Evolutionary conservation across 2,797 vertebrate genomes (phyloP), one percentile per base, ranked within the genome.

Genomic region (Hirundo rustica): DNA sequence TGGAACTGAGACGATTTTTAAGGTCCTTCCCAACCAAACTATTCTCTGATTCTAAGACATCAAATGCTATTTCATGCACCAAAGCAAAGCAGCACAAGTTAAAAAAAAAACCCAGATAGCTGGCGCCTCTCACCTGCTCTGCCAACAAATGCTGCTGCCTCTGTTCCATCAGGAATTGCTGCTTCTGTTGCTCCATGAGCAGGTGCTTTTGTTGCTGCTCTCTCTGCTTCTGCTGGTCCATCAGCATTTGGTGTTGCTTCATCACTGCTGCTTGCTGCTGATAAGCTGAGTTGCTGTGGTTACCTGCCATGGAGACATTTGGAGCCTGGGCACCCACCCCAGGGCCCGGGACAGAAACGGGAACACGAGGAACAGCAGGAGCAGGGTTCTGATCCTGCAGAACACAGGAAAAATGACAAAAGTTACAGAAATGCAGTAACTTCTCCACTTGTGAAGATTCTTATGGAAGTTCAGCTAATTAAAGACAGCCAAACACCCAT

Each of bases 141-240:
- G 98, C 99, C 96, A 99, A 97, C 32, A 99, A 97, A 87, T 99
- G 99, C 89, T 98, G 98, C 38, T 99, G 98, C 82, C 99, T 98
- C 86, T 99, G 98, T 70, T 98, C 98, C 94, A 98, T 96, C 7
- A 99, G 95, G 96, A 98, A 98, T 44, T 98, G 97, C 93, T 97
- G 97, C 88, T 97, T 97, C 92, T 98, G 98, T 27, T 98, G 98
- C 61, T 98, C 98, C 93, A 98, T 96, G 25, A 98, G 97, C 84
- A 98, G 89, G 55, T 98, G 97, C 84, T 98, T 97, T 53, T 98
- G 97, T 19, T 98, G 98, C 68, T 98, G 98, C 74, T 98, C 97
- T 64, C 97, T 96, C 92, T 98, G 98, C 45, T 98, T 98, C 91
- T 98, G 98, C 67, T 98, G 98, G 91, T 98, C 98, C 85, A 98